phyloP scores from a whole-genome alignment of 2,113 vertebrate genomes.

The Forbesichthys agassizii region DNA sequence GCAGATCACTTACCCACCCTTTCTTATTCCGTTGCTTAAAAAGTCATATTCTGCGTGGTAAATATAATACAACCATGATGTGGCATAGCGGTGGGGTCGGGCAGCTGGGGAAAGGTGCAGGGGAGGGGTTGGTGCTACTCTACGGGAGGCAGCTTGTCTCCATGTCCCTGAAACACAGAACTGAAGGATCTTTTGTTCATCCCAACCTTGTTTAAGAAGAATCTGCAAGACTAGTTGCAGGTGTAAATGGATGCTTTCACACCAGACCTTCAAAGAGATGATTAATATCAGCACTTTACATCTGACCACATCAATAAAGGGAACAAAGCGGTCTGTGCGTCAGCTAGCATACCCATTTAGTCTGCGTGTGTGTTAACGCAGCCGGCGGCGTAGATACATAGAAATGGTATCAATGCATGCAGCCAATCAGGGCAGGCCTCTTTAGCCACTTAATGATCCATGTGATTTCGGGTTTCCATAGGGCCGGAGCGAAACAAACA shows the following conservation, averaged over 20 bases:
- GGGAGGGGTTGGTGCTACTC: neutral
- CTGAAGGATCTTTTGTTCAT: slow-evolving; percentile 46
- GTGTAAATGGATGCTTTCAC: no score
- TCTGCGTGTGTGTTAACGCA: slow-evolving; percentile 3
- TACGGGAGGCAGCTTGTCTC: slow-evolving; percentile 14
- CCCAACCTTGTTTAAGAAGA: slow-evolving; percentile 29
- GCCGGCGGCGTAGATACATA: slow-evolving; percentile 25
- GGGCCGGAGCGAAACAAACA: slow-evolving; percentile 66
- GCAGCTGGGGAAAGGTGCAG: no score
- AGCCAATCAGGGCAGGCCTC: slow-evolving; percentile 50
- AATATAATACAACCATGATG: slow-evolving; percentile 47
- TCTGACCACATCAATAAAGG: slow-evolving; percentile 12
- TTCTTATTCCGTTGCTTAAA: slow-evolving; percentile 27
- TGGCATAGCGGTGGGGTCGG: slow-evolving; percentile 16
- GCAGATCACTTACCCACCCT: neutral
- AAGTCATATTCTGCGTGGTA: slow-evolving; percentile 40
- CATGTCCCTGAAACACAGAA: slow-evolving; percentile 18
- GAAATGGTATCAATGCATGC: slow-evolving; percentile 3
- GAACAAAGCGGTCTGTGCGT: neutral
- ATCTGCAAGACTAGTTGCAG: slow-evolving; percentile 40
- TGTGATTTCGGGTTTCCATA: slow-evolving; percentile 65
- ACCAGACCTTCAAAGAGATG: no score
- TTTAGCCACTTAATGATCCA: slow-evolving; percentile 67
- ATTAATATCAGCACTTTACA: no score
- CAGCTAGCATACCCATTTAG: slow-evolving; percentile 33